These are phyloP conservation scores for Acronicta aceris DNA, from an alignment of 2,888 invertebrate genomes.

Conservation along the genomic window DNA sequence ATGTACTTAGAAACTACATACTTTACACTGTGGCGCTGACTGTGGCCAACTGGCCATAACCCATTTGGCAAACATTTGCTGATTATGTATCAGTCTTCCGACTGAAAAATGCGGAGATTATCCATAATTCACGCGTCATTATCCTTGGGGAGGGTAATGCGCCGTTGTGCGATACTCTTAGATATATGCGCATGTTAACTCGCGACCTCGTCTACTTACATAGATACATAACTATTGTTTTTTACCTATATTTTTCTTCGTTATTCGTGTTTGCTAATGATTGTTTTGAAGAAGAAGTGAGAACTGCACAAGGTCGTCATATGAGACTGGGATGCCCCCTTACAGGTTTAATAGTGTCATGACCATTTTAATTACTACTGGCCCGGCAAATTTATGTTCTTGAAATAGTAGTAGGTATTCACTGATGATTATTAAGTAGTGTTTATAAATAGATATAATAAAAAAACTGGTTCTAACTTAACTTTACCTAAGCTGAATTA, in stretches of 20 bases:
- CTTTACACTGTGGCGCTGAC: background rate
- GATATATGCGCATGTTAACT: constrained; percentile 64
- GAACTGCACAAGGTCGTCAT: no score
- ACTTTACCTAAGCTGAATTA: no score
- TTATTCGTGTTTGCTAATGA: background rate
- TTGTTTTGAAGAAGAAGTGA: no score
- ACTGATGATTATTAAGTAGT: no score
- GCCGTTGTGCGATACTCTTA: constrained; percentile 51
- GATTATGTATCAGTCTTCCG: constrained; percentile 4
- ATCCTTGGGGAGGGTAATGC: constrained; percentile 61
- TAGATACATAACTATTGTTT: constrained; percentile 21
- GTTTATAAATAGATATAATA: no score
- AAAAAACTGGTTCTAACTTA: no score
- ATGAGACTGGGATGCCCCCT: no score
- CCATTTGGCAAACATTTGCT: constrained; percentile 7
- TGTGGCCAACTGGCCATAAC: background rate
- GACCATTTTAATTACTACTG: no score
- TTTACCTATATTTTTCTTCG: background rate
- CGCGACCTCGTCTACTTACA: constrained; percentile 37
- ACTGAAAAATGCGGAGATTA: constrained; percentile 37
- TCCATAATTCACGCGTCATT: constrained; percentile 66
- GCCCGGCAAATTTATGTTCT: no score
- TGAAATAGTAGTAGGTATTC: no score
- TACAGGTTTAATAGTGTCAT: no score
- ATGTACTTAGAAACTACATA: no score